Percentiles rank a stretch among this genome's conserved stretches.
Evolutionary conservation across 1,140 invertebrate genomes (phyloP).

Genomic region (Cydia strobilella): DNA sequence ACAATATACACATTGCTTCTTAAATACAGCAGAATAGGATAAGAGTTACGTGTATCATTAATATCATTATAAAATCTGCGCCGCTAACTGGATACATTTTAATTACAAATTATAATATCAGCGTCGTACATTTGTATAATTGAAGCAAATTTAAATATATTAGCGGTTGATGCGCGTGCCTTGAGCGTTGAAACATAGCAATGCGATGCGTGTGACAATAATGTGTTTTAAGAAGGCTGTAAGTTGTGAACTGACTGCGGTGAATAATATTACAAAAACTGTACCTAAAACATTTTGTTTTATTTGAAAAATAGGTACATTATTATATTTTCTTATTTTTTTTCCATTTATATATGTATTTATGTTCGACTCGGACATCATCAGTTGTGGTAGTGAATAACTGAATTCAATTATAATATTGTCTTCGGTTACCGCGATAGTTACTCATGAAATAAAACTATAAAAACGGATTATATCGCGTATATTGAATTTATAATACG

Average conservation of each 20-base stretch:
- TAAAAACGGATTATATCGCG: no score
- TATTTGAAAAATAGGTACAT: no score
- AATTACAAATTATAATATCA: slow-evolving; percentile 21
- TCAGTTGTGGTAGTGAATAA: no score
- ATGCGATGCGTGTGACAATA: slow-evolving; percentile 16
- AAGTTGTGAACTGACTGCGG: background rate
- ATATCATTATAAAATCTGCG: background rate
- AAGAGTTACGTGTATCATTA: background rate
- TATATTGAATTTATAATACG: no score
- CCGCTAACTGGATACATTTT: background rate
- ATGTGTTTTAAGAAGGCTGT: background rate
- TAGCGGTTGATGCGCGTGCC: background rate
- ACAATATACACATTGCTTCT: background rate
- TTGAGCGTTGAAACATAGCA: background rate
- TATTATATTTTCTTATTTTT: no score
- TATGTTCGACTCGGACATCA: no score
- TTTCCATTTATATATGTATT: no score
- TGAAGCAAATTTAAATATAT: background rate
- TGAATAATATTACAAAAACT: no score
- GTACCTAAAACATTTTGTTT: no score
- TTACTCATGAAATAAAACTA: no score
- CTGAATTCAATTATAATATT: no score
- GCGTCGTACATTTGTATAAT: slow-evolving; percentile 1
- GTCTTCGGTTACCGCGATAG: no score
- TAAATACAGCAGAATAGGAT: background rate